Conservation (phyloP, 2,888 invertebrate species). For the Spodoptera picta region DNA sequence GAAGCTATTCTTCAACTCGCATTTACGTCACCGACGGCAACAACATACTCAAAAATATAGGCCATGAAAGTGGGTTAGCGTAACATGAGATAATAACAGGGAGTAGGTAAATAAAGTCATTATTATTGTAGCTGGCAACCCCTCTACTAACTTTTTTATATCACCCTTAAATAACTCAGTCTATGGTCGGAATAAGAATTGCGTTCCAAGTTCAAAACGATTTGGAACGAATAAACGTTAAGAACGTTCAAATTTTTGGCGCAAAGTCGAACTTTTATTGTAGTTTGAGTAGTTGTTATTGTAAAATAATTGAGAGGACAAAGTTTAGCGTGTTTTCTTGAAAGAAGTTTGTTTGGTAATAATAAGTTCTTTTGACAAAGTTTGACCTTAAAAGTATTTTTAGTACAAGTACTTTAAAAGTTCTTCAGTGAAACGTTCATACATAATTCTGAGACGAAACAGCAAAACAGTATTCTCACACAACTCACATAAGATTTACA, state of each 20-base stretch:
- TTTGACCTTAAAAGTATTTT: too few relatives aligned
- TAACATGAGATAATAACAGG: slow-evolving; percentile 44
- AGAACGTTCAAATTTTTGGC: slow-evolving; percentile 8
- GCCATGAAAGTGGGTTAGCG: slow-evolving; percentile 51
- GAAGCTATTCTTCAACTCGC: slow-evolving; percentile 13
- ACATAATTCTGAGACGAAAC: neutral
- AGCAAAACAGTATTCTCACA: slow-evolving; percentile 1
- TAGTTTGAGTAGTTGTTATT: slow-evolving; percentile 21
- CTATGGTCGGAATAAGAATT: slow-evolving; percentile 24
- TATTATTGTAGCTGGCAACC: slow-evolving; percentile 36
- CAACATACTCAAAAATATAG: slow-evolving; percentile 41
- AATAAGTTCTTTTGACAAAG: too few relatives aligned
- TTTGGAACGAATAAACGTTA: slow-evolving; percentile 29
- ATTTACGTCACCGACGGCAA: slow-evolving; percentile 31
- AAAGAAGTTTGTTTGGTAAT: neutral
- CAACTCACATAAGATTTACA: neutral
- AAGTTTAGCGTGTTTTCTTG: neutral
- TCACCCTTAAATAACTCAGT: slow-evolving; percentile 26
- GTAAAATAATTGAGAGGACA: slow-evolving; percentile 6
- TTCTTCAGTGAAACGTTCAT: too few relatives aligned
- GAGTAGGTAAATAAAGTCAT: slow-evolving; percentile 51
- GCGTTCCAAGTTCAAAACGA: slow-evolving; percentile 28
- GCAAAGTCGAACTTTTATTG: slow-evolving; percentile 15
- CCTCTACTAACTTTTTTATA: slow-evolving; percentile 39
- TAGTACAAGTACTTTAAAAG: too few relatives aligned